Conservation (phyloP, 2,113 vertebrate genomes). For the Dromaius novaehollandiae region DNA sequence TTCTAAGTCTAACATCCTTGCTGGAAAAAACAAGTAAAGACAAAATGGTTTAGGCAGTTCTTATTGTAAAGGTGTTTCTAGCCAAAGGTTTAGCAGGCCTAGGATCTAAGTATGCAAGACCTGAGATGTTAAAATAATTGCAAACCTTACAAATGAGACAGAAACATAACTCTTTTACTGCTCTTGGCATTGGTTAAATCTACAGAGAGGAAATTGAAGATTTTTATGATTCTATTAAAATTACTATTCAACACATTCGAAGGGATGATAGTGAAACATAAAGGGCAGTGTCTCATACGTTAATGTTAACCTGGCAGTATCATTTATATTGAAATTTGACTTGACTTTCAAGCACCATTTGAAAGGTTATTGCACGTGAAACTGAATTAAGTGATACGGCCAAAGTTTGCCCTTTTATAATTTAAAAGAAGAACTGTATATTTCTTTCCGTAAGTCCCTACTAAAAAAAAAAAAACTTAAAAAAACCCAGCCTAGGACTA, state of each 20-base stretch:
- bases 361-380: slow-evolving; percentile 63
- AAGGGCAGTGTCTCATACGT: slow-evolving; percentile 45
- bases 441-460: neutral
- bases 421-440: neutral
- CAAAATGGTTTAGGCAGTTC: neutral
- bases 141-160: slow-evolving; percentile 9
- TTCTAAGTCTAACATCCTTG: neutral
- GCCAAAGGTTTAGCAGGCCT: neutral
- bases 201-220: slow-evolving; percentile 60
- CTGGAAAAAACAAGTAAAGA: neutral
- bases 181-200: slow-evolving; percentile 48
- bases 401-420: neutral
- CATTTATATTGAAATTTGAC: slow-evolving; percentile 64
- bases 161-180: slow-evolving; percentile 31
- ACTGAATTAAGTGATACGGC: slow-evolving; percentile 12
- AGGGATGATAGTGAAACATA: slow-evolving; percentile 45
- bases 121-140: slow-evolving; percentile 23
- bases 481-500: neutral
- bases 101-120: neutral
- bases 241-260: slow-evolving; percentile 20
- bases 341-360: slow-evolving; percentile 69
- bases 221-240: slow-evolving; percentile 69
- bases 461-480: neutral
- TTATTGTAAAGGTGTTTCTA: neutral
- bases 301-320: slow-evolving; percentile 47